Percentiles rank a stretch among this genome's conserved stretches.
Evolutionary conservation across 2,797 vertebrate species (phyloP).

Genomic region (Myotis vivesi): DNA sequence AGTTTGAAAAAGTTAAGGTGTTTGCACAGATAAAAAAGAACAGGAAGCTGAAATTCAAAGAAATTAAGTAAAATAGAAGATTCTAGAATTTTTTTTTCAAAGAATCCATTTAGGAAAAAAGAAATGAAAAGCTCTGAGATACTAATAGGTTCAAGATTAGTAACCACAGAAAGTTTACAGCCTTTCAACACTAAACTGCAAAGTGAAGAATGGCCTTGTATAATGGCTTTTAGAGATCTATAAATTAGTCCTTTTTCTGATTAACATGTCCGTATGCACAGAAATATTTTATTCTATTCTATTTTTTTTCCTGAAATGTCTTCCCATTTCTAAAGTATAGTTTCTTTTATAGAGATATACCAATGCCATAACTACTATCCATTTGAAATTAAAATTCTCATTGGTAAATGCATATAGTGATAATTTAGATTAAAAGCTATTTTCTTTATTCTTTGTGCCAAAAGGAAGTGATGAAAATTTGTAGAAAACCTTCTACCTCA

Average conservation of each 20-base stretch:
- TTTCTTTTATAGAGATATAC: neutral
- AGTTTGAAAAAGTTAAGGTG: neutral
- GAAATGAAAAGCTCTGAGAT: neutral
- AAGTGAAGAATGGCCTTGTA: neutral
- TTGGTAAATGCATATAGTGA: neutral
- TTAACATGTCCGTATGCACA: neutral
- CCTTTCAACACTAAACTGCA: neutral
- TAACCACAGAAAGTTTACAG: neutral
- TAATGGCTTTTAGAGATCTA: neutral
- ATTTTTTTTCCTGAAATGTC: slow-evolving; percentile 22
- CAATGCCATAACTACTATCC: neutral
- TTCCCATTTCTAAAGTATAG: neutral
- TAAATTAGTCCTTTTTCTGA: neutral
- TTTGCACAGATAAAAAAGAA: neutral
- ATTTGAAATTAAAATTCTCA: slow-evolving; percentile 49
- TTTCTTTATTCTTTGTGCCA: neutral
- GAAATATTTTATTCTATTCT: neutral
- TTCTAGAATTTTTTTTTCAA: neutral
- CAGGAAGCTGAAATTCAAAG: slow-evolving; percentile 31
- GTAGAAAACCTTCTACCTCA: neutral
- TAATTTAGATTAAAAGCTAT: neutral
- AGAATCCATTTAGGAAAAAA: slow-evolving; percentile 10
- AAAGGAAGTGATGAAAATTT: neutral
- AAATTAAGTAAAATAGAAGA: slow-evolving; percentile 29
- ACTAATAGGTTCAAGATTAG: neutral